Conservation (phyloP, 2,888 invertebrate species). For the Thera britannica region DNA sequence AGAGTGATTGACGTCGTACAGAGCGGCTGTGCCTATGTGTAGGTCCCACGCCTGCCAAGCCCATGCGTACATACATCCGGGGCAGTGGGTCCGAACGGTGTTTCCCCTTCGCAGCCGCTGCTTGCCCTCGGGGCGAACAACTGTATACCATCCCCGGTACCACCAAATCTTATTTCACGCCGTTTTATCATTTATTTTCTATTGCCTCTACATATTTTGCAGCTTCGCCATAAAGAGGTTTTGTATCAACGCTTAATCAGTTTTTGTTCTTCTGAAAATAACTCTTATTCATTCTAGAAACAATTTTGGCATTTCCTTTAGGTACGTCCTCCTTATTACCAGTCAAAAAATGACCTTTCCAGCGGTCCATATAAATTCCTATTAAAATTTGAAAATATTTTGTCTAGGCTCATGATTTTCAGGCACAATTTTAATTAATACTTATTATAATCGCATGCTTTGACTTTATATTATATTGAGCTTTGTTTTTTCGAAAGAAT, state of each 20-base stretch:
- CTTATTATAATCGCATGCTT: slow-evolving; percentile 44
- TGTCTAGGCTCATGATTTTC: slow-evolving; percentile 1
- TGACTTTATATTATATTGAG: neutral
- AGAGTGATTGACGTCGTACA: slow-evolving; percentile 11
- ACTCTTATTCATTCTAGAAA: too few species aligned
- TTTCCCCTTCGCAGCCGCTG: slow-evolving; percentile 66
- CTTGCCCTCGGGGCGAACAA: slow-evolving; percentile 70
- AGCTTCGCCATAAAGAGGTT: slow-evolving; percentile 45
- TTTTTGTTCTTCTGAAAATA: slow-evolving; percentile 11
- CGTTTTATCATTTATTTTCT: slow-evolving; percentile 46
- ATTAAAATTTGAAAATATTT: neutral
- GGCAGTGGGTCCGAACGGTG: slow-evolving; percentile 72
- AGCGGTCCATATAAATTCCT: neutral
- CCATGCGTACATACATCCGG: slow-evolving; percentile 69
- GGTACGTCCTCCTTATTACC: too few species aligned
- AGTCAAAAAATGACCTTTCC: too few species aligned
- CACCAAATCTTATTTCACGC: slow-evolving; percentile 38
- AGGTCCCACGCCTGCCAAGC: slow-evolving; percentile 74
- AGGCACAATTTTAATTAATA: neutral
- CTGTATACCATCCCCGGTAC: slow-evolving; percentile 79
- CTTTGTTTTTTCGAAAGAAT: too few species aligned
- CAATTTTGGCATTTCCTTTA: neutral
- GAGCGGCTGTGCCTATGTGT: slow-evolving; percentile 56
- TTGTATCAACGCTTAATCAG: slow-evolving; percentile 34
- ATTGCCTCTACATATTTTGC: slow-evolving; percentile 63